Percentiles rank a stretch among this genome's conserved stretches.
Conservation (phyloP, 2,113 vertebrate species). For the Nannobrachium achirus region DNA sequence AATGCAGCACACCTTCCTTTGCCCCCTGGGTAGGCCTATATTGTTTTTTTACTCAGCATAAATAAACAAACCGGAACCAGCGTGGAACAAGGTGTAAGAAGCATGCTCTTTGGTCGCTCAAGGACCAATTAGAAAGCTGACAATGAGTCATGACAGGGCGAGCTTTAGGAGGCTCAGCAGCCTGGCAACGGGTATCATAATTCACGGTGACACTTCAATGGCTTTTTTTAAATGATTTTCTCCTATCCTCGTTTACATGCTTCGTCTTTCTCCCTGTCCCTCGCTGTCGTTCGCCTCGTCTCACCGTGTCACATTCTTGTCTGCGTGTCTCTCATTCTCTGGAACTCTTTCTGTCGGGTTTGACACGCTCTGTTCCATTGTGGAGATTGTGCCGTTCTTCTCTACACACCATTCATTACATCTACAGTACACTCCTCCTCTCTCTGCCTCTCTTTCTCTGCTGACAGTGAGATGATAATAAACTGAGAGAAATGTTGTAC, state of each 20-base stretch:
- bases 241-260: background rate
- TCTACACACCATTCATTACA: too few species aligned
- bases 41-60: too few species aligned
- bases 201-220: background rate
- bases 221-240: slow-evolving; percentile 24
- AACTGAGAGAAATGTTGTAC: slow-evolving; percentile 47
- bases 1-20: too few species aligned
- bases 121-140: too few species aligned
- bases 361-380: slow-evolving; percentile 33
- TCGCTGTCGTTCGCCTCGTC: background rate
- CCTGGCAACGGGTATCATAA: too few species aligned
- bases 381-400: too few species aligned
- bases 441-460: slow-evolving; percentile 16
- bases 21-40: too few species aligned
- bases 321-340: background rate
- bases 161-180: too few species aligned
- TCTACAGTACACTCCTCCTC: background rate
- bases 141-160: background rate
- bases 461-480: slow-evolving; percentile 52
- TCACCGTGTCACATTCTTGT: background rate
- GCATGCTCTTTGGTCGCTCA: too few species aligned
- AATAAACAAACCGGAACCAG: too few species aligned
- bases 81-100: too few species aligned
- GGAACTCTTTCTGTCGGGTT: background rate
- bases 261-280: background rate